Percentiles rank a stretch among this genome's conserved stretches.
These are phyloP conservation scores for Hydroisotoma schaefferi DNA, from an alignment of 2,888 invertebrate species.

Conservation along the genomic window DNA sequence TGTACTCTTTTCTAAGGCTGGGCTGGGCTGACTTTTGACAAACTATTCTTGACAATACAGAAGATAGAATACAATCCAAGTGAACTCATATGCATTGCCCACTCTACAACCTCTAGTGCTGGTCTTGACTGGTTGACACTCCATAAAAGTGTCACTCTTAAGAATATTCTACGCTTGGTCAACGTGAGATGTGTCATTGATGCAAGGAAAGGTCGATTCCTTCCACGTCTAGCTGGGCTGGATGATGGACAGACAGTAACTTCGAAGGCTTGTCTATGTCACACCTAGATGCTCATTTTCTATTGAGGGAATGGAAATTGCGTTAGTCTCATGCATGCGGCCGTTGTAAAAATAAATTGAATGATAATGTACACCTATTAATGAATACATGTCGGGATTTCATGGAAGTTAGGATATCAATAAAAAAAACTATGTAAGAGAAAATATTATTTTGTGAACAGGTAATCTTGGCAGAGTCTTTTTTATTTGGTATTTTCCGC, in stretches of 20 bases:
- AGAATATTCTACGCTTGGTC: not conserved
- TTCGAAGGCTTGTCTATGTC: not conserved
- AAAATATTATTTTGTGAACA: no score
- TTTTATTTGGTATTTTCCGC: slow-evolving; percentile 31
- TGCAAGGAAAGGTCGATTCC: slow-evolving; percentile 8
- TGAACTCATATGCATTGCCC: not conserved
- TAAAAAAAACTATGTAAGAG: slow-evolving; percentile 6
- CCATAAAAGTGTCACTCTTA: not conserved
- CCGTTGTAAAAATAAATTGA: no score
- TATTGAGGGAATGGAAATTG: no score
- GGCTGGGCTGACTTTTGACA: not conserved
- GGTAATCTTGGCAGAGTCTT: slow-evolving; percentile 27
- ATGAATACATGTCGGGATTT: slow-evolving; percentile 1
- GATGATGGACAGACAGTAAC: not conserved
- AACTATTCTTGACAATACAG: not conserved
- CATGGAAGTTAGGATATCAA: not conserved
- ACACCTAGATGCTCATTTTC: no score
- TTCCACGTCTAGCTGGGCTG: not conserved
- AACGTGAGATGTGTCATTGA: slow-evolving; percentile 1
- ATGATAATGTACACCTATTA: not conserved
- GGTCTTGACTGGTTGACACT: not conserved
- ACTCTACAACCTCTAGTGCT: not conserved
- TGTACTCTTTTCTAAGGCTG: not conserved
- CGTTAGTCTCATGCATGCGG: no score
- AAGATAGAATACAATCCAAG: not conserved